A percentile compares a stretch with the other conserved stretches of the same genome.
Evolutionary conservation across 2,797 vertebrate species (phyloP).

Genomic region (Hylomyscus alleni): DNA sequence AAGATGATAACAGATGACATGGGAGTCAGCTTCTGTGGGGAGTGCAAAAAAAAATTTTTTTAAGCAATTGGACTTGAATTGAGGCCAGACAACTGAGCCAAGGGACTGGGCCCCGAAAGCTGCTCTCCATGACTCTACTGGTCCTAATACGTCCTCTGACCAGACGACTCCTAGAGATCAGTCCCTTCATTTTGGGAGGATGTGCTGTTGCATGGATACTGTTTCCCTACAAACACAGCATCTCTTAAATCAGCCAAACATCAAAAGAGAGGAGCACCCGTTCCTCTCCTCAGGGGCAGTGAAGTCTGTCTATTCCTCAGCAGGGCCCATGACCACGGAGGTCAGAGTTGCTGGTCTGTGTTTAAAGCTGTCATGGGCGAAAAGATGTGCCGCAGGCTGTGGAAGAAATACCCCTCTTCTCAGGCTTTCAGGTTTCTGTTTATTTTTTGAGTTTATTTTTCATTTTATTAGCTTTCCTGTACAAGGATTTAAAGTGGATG

Average conservation of each 20-base stretch:
- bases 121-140: not conserved
- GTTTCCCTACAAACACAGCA: not conserved
- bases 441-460: not conserved
- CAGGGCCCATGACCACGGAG: not conserved
- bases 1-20: constrained; percentile 87
- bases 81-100: constrained; percentile 83
- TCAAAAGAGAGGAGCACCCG: not conserved
- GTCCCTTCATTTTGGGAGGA: not conserved
- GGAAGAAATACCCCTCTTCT: not conserved
- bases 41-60: constrained; percentile 84
- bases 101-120: constrained; percentile 79
- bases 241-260: not conserved
- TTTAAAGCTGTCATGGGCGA: not conserved
- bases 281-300: not conserved
- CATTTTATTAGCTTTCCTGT: not conserved
- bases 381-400: not conserved
- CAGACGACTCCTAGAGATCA: not conserved
- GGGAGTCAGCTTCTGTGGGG: constrained; percentile 85
- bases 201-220: not conserved
- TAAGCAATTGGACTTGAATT: constrained; percentile 87
- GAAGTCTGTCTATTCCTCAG: not conserved
- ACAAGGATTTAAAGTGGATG: not conserved
- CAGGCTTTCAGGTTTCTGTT: not conserved
- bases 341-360: not conserved
- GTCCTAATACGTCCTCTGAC: constrained; percentile 54